phyloP scores from a whole-genome alignment of 1,140 invertebrate species.

The Hypothenemus hampei region DNA sequence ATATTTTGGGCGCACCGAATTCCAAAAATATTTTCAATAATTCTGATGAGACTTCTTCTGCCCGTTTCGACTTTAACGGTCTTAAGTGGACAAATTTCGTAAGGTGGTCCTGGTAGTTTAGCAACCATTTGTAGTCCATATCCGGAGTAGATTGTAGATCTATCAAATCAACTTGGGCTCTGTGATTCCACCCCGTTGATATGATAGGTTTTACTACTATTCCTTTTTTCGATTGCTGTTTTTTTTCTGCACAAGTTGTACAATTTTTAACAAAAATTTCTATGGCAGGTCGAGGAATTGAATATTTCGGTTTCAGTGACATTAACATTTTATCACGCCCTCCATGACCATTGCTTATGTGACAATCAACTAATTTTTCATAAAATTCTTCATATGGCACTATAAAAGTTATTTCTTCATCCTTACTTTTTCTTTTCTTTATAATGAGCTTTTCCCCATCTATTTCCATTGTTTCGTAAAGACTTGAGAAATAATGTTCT shows the following conservation, averaged over 20 bases:
- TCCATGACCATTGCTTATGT: too few species aligned
- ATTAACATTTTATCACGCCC: too few species aligned
- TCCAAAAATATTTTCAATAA: slow-evolving; percentile 23
- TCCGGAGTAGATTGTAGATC: slow-evolving; percentile 39
- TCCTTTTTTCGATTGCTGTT: slow-evolving; percentile 12
- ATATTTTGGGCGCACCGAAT: slow-evolving; percentile 33
- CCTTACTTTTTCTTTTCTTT: too few species aligned
- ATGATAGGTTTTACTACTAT: slow-evolving; percentile 31
- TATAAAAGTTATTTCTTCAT: too few species aligned
- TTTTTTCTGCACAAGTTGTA: slow-evolving; percentile 16
- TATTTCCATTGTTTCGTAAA: neutral
- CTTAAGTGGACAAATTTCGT: slow-evolving; percentile 47
- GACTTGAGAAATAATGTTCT: neutral
- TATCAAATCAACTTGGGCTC: slow-evolving; percentile 41
- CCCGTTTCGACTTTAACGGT: slow-evolving; percentile 42
- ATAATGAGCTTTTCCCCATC: too few species aligned
- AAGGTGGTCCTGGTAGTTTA: slow-evolving; percentile 47
- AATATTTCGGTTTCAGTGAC: too few species aligned
- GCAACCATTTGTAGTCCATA: slow-evolving; percentile 39
- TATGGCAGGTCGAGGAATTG: too few species aligned
- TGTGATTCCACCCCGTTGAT: slow-evolving; percentile 26
- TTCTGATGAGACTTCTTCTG: slow-evolving; percentile 41
- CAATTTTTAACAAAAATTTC: too few species aligned
- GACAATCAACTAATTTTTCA: too few species aligned
- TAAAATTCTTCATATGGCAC: too few species aligned